Base-by-base conservation (phyloP, 2,888 invertebrate genomes). In the Mythimna pallens region DNA sequence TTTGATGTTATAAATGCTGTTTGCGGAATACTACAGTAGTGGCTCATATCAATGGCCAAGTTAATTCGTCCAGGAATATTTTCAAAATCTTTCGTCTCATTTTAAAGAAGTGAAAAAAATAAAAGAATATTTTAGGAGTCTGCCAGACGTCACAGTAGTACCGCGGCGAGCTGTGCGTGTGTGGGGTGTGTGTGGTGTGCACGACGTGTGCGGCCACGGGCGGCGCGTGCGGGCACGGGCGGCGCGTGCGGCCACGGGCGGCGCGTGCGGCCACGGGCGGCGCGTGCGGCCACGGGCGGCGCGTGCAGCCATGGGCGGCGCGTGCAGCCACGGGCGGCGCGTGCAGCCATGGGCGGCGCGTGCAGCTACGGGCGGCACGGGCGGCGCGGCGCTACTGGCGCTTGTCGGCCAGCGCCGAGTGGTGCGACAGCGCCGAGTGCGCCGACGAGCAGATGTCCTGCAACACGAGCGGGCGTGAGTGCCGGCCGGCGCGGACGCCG, bases 391-490 rank as follows among this genome's bases (percentile, higher is more conserved):
- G 89, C 90, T 92, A 92, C 88, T 93, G 92, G 50, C 91, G 92
- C 81, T 88, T 87, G 90, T 90, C 90, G 82, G 88, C 80, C 65
- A 87, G 88, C 87, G 91, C 89, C 63, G 93, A 92, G 88, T 90
- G 90, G 88, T 96, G 95, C 86, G 96, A 94, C 76, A 95, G 97
- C 93, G 97, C 97, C 65, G 97, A 97, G 87, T 97, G 97, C 92
- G 95, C 94, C 73, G 95, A 94, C 83, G 94, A 93, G 84, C 93
- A 93, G 79, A 94, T 90, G 88, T 94, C 94, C 94, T 93, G 92
- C 77, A 82, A 76, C 67, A 72, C n/a, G 10, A 66, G n/a, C 34
- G 3, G 12, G 1, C 40, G 47, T 36, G n/a, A 25, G 43, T 34
- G 50, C 20, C 36, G 20, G 36, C 22, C 36, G 52, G 22, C 3